These are phyloP conservation scores for Epinephelus cyanopodus DNA, from an alignment of 2,113 vertebrate species.

Conservation along the genomic window DNA sequence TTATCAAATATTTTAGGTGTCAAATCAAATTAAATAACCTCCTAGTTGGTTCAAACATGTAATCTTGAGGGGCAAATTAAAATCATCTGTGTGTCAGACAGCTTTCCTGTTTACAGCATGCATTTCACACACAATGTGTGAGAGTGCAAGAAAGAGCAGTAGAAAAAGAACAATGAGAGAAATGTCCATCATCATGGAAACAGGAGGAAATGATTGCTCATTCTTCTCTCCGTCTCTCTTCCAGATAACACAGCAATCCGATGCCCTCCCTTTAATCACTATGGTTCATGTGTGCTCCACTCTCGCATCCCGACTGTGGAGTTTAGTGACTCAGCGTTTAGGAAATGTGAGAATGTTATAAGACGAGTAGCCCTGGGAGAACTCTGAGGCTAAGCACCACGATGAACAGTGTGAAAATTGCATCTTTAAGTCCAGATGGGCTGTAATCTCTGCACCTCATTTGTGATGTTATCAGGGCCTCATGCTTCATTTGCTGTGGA, in stretches of 20 bases:
- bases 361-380: slow-evolving; percentile 10
- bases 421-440: slow-evolving; percentile 52
- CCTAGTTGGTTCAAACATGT: neutral
- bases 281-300: neutral
- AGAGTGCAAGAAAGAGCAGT: slow-evolving; percentile 1
- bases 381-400: neutral
- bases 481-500: slow-evolving; percentile 52
- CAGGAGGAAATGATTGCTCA: neutral
- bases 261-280: slow-evolving; percentile 5
- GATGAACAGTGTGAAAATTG: slow-evolving; percentile 35
- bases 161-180: neutral
- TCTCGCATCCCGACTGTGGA: neutral
- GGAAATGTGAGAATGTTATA: neutral
- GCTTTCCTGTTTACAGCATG: neutral
- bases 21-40: neutral
- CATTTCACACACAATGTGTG: neutral
- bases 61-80: slow-evolving; percentile 3
- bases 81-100: neutral
- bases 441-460: slow-evolving; percentile 44
- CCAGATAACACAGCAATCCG: neutral
- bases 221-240: neutral
- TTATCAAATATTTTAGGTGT: neutral
- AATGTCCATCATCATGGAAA: slow-evolving; percentile 36
- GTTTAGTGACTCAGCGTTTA: slow-evolving; percentile 14
- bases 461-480: slow-evolving; percentile 49